phyloP scores from a whole-genome alignment of 2,113 vertebrate genomes.

The Eulacestoma nigropectus region DNA sequence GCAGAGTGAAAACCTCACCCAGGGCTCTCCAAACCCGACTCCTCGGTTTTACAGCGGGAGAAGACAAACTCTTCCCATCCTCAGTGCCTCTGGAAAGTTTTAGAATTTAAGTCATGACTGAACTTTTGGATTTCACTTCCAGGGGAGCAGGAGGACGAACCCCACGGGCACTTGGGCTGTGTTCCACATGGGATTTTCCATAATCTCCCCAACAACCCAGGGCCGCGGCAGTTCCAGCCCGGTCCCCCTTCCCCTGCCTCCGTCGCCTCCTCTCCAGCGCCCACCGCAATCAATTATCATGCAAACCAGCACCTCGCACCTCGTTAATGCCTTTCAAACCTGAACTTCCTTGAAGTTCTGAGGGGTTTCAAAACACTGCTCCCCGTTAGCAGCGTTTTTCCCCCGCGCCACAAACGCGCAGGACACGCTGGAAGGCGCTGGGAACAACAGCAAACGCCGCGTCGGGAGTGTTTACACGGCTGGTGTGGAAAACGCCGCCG shows the following conservation, averaged over 20 bases:
- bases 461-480: constrained; percentile 65
- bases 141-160: neutral
- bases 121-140: neutral
- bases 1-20: neutral
- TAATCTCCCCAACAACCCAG: neutral
- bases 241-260: constrained; percentile 2
- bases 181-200: neutral
- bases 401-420: neutral
- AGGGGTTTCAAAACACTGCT: constrained; percentile 56
- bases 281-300: constrained; percentile 75
- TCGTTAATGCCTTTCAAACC: constrained; percentile 69
- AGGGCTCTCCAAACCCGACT: neutral
- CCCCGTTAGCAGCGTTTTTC: constrained; percentile 45
- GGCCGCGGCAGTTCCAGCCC: neutral
- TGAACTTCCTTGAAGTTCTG: constrained; percentile 77
- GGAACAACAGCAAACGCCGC: constrained; percentile 31
- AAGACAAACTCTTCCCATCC: neutral
- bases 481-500: constrained; percentile 55
- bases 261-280: constrained; percentile 22
- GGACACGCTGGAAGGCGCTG: constrained; percentile 14
- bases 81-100: neutral
- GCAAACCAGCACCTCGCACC: constrained; percentile 66
- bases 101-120: neutral
- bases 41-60: neutral
- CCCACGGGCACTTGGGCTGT: neutral